Evolutionary conservation across 2,888 invertebrate species (phyloP), one percentile per base, ranked within the genome.

Genomic region (Cataglyphis cursor): DNA sequence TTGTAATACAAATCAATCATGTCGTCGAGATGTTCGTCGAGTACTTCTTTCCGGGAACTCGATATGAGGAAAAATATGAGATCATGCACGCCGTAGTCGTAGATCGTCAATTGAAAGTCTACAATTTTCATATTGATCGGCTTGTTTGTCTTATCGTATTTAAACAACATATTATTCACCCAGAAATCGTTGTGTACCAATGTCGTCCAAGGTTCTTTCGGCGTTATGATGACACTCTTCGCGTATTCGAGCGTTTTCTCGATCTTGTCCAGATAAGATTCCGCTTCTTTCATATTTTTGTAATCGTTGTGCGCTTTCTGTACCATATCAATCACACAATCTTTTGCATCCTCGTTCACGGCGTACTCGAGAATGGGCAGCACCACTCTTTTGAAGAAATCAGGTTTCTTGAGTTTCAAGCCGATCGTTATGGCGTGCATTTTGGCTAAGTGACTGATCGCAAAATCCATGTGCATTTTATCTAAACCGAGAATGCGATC

Each of bases 101-200:
- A 93, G 9, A 85, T 4, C 24, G 89, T 88, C 28, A 95, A 81
- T 82, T 95, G 95, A 70, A 95, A 95, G 81, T 95, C 95, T 0
- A 95, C 93, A n/a, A 95, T 94, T 73, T 95, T 95, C 92, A 95
- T 92, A 21, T 91, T 92, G 6, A 87, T 31, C 10, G 92, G 86
- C 1, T 85, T 85, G 0, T 91, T 90, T 1, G 85, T 76, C 15
- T 91, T 88, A 62, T 93, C 90, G 62, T 93, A 90, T 12, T 90
- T 89, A 80, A 94, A 95, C 93, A 95, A 91, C 93, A 95, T 95
- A 68, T 95, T 95, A 88, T 95, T 95, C 5, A 94, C 94, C 95
- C 95, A 95, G 81, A 94, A 94, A 82, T 95, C 95, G 57, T 91
- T 91, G 83, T 95, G 95, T 0, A 93, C 86, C 18, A 95, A 72